Evolutionary conservation across 2,797 vertebrate species (phyloP).

Genomic region (Neopelma chrysocephalum): DNA sequence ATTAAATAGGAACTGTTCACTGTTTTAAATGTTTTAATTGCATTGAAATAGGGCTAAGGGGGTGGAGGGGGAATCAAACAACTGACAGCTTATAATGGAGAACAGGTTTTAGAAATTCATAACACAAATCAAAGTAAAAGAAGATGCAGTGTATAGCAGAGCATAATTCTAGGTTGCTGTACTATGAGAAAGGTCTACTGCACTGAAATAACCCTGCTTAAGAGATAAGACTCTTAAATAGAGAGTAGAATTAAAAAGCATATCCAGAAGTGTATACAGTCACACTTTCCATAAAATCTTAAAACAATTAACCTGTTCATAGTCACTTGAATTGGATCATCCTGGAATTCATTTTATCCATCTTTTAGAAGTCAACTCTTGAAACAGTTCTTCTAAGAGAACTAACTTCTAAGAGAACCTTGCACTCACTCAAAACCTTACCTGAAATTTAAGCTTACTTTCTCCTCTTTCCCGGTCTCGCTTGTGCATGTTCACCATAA

Average conservation of each 20-base stretch:
- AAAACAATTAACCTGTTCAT: background rate
- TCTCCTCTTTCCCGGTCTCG: constrained; percentile 93
- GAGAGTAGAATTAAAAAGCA: background rate
- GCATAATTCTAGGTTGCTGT: background rate
- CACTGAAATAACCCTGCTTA: background rate
- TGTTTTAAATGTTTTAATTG: background rate
- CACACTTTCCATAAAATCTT: background rate
- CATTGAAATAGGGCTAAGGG: background rate
- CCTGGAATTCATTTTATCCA: background rate
- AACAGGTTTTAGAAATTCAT: background rate
- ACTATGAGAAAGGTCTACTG: background rate
- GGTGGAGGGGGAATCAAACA: too few species aligned
- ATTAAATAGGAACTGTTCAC: background rate
- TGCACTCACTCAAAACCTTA: constrained; percentile 54
- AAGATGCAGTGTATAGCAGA: background rate
- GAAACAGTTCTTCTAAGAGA: background rate
- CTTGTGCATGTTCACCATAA: constrained; percentile 93
- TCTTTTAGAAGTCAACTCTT: background rate
- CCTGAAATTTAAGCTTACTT: constrained; percentile 98
- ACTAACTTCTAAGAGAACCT: background rate
- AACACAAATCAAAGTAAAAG: background rate
- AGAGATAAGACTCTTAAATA: background rate
- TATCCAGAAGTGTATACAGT: background rate
- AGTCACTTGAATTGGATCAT: background rate
- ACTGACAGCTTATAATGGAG: background rate